These are phyloP conservation scores for Micromesistius poutassou DNA, from an alignment of 2,797 vertebrate species.

Conservation along the genomic window DNA sequence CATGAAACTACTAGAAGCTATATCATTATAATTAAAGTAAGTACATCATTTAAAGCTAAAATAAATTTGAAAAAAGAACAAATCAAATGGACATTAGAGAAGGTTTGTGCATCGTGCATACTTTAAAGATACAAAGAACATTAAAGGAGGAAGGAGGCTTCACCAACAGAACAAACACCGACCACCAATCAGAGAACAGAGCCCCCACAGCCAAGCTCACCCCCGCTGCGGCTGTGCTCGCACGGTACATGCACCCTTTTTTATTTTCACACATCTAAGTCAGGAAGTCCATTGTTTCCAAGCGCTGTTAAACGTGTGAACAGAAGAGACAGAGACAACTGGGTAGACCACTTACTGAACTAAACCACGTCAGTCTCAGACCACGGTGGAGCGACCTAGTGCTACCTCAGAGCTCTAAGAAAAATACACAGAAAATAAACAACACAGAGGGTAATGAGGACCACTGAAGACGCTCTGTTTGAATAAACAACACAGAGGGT, in stretches of 20 bases:
- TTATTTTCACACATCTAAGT: conserved; percentile 34
- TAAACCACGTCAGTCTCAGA: conserved; percentile 70
- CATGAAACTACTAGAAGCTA: neutral
- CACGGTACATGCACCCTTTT: neutral
- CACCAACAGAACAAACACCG: neutral
- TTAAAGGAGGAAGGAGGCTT: conserved; percentile 11
- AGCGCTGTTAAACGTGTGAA: conserved; percentile 41
- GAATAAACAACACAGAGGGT: too few relatives aligned
- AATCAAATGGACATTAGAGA: neutral
- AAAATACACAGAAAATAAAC: conserved; percentile 65
- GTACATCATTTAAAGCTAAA: neutral
- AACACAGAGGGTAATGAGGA: conserved; percentile 47
- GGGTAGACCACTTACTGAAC: conserved; percentile 71
- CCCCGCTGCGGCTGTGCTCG: neutral
- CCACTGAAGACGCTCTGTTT: too few relatives aligned
- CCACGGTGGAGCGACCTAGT: conserved; percentile 75
- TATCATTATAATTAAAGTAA: neutral
- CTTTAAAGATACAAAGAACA: conserved; percentile 25
- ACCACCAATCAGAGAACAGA: conserved; percentile 15
- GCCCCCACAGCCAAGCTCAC: neutral
- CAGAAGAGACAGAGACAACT: conserved; percentile 32
- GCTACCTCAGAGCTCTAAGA: conserved; percentile 67
- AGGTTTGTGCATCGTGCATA: neutral
- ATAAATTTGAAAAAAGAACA: neutral
- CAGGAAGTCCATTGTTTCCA: conserved; percentile 32